These are phyloP conservation scores for Trissolcus japonicus DNA, from an alignment of 2,888 invertebrate species.

Conservation along the genomic window DNA sequence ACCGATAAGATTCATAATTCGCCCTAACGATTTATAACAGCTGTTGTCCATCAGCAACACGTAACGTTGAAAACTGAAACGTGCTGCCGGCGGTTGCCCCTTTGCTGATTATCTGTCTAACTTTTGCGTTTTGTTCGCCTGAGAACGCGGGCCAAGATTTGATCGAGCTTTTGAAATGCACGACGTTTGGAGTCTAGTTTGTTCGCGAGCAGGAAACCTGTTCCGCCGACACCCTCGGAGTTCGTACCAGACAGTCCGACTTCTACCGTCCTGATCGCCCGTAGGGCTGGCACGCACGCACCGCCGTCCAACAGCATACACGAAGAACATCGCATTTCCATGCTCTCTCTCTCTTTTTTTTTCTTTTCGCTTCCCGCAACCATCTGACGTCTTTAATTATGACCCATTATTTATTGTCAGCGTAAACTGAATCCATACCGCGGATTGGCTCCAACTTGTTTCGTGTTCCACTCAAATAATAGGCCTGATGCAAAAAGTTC, in stretches of 20 bases:
- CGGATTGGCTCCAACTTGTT: slow-evolving; percentile 55
- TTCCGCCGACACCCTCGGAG: slow-evolving; percentile 48
- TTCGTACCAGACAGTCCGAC: slow-evolving; percentile 62
- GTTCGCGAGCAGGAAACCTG: slow-evolving; percentile 22
- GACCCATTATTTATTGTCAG: slow-evolving; percentile 68
- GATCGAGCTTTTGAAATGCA: slow-evolving; percentile 45
- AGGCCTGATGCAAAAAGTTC: slow-evolving; percentile 51
- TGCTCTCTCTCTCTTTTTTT: slow-evolving; percentile 25
- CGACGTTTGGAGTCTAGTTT: slow-evolving; percentile 38
- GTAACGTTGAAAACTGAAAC: slow-evolving; percentile 17
- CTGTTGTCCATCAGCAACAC: slow-evolving; percentile 23
- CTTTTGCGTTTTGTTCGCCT: slow-evolving; percentile 44
- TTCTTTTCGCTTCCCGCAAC: not conserved
- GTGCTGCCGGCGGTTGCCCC: not conserved
- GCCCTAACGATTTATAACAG: slow-evolving; percentile 16
- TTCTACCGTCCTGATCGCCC: slow-evolving; percentile 45
- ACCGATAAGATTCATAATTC: slow-evolving; percentile 28
- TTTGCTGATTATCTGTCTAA: slow-evolving; percentile 46
- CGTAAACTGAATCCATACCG: slow-evolving; percentile 60
- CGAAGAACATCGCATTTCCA: slow-evolving; percentile 41
- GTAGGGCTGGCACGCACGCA: slow-evolving; percentile 53
- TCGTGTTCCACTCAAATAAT: slow-evolving; percentile 61
- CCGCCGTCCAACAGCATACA: slow-evolving; percentile 12
- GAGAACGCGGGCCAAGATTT: slow-evolving; percentile 31
- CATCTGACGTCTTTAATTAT: slow-evolving; percentile 64